These are phyloP conservation scores for Orchestes rusci DNA, from an alignment of 2,888 invertebrate species.

Conservation along the genomic window DNA sequence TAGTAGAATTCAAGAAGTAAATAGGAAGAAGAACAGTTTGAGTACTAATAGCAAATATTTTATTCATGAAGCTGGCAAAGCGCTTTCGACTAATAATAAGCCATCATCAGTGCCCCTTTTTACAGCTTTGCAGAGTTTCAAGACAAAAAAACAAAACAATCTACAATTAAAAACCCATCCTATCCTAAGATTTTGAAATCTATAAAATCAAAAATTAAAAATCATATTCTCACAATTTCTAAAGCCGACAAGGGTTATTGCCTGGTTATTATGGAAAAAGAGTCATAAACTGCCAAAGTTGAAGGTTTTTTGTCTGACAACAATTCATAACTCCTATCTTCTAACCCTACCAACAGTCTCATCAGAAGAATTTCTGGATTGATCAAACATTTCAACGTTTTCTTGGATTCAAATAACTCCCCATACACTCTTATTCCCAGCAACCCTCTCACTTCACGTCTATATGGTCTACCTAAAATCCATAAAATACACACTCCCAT, in stretches of 20 bases:
- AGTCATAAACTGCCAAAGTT: neutral
- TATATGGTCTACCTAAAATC: neutral
- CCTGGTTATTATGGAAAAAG: neutral
- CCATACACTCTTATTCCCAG: neutral
- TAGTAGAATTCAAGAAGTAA: too few relatives aligned
- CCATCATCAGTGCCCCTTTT: too few relatives aligned
- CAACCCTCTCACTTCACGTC: neutral
- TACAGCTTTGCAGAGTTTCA: too few relatives aligned
- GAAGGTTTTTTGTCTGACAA: neutral
- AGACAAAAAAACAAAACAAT: too few relatives aligned
- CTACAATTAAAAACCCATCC: too few relatives aligned
- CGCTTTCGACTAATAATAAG: too few relatives aligned
- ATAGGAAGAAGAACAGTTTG: too few relatives aligned
- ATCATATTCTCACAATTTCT: neutral
- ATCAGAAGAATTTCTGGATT: neutral
- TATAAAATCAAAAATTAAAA: neutral
- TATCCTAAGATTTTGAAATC: neutral
- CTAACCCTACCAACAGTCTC: neutral
- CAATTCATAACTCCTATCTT: neutral
- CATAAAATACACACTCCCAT: slow-evolving; percentile 6
- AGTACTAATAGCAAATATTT: too few relatives aligned
- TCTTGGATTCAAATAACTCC: neutral
- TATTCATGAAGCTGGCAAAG: too few relatives aligned
- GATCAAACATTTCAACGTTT: neutral
- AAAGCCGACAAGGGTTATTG: neutral